Evolutionary conservation across 2,797 vertebrate species (phyloP), one percentile per base, ranked within the genome.

Genomic region (Picus viridis): DNA sequence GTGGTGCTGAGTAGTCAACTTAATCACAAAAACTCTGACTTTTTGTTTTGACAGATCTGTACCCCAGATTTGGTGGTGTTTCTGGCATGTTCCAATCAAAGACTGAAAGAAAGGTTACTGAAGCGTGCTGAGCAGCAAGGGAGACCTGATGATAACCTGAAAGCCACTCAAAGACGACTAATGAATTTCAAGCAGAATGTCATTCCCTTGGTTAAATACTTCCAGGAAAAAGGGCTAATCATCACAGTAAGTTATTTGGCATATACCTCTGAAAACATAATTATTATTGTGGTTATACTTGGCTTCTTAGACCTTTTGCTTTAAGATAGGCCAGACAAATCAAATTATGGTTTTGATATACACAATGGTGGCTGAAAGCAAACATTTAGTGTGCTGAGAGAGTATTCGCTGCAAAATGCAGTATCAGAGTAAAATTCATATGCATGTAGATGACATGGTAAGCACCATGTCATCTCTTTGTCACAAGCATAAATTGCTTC

Each of bases 171-270:
- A 62, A 98, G 99, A 67, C 97, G 99, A 75, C 97, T 99, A 24
- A 98, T 98, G 97, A 99, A 99, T 97, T 99, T 99, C 97, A 99
- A 99, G 89, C 99, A 99, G 94, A 99, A 99, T 39, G 98, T 99
- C 2, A 97, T 99, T 36, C 99, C 99, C 0, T 87, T 99, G 97
- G 98, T 99, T 91, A 99, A 99, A 95, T 99, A 99, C 97, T 99
- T 99, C 98, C 99, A 99, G 97, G 99, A 99, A 96, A 98, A 98
- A 79, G 99, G 98, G 51, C 98, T 99, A 65, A 99, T 99, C 78
- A 97, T 99, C 91, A 99, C 98, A 69, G 99, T 99, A 97, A 98
- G 97, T 95, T 17, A 53, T 82, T 79, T 7, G 22, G 11, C 23
- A 23, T 36, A 30, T 69, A 43, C 10, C 30, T 87, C 71, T 63